Conservation (phyloP, 2,797 vertebrate species). For the Hypotaenidia philippensis region DNA sequence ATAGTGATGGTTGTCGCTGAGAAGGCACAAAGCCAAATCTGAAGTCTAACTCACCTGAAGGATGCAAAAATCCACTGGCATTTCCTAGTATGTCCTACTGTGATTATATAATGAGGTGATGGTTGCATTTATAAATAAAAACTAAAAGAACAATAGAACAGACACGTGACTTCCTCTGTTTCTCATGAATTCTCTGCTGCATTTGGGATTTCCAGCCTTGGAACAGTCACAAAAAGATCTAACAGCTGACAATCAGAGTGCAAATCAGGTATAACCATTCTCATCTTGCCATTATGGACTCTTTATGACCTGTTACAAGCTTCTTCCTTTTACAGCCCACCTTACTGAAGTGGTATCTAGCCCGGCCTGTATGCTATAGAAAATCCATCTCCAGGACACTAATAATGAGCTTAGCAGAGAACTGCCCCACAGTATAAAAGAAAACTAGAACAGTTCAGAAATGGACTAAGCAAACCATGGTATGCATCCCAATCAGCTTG, state of each 20-base stretch:
- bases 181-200: not conserved
- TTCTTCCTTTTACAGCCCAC: not conserved
- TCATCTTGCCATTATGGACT: not conserved
- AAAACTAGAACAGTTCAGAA: not conserved
- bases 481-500: not conserved
- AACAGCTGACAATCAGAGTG: not conserved
- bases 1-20: not conserved
- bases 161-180: not conserved
- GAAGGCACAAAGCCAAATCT: not conserved
- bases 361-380: not conserved
- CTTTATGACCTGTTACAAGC: not conserved
- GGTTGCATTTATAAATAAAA: slow-evolving; percentile 42
- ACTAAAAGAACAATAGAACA: not conserved
- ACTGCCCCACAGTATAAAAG: not conserved
- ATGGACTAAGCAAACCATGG: not conserved
- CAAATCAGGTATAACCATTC: not conserved
- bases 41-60: not conserved
- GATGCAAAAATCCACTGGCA: not conserved
- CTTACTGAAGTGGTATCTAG: not conserved
- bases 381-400: not conserved
- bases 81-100: not conserved
- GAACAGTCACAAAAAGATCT: not conserved
- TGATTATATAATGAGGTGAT: not conserved
- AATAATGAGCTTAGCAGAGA: not conserved
- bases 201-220: not conserved